Percentiles rank a stretch among this genome's conserved stretches.
These are phyloP conservation scores for Falco naumanni DNA, from an alignment of 2,797 vertebrate species.

Conservation along the genomic window DNA sequence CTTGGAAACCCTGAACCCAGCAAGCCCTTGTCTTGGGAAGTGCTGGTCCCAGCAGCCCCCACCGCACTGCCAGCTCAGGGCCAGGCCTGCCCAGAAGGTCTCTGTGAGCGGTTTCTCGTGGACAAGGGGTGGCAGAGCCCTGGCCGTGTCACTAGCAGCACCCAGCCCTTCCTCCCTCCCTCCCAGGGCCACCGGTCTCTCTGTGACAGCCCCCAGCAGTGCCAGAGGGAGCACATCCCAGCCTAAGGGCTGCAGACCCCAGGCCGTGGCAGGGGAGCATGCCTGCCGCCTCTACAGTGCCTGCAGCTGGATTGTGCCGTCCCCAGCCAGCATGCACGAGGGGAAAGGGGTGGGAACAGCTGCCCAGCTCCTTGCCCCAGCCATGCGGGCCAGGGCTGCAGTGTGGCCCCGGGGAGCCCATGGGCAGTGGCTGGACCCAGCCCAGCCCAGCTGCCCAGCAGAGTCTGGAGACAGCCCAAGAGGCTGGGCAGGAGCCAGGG, in stretches of 20 bases:
- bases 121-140: too few species aligned
- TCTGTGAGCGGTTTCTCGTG: accelerated
- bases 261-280: accelerated
- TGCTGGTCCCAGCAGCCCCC: accelerated
- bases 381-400: accelerated
- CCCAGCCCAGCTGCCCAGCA: accelerated
- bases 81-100: background rate
- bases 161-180: accelerated
- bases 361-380: too few species aligned
- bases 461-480: background rate
- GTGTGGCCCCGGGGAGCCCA: background rate
- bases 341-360: accelerated
- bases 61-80: accelerated
- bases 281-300: background rate
- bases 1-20: background rate
- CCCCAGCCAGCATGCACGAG: accelerated
- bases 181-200: accelerated
- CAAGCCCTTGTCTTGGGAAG: accelerated
- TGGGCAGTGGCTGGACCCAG: background rate
- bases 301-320: accelerated
- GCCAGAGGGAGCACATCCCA: background rate
- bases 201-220: background rate
- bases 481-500: accelerated
- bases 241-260: background rate
- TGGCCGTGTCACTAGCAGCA: accelerated